A percentile compares a stretch with the other conserved stretches of the same genome.
phyloP scores from a whole-genome alignment of 1,140 invertebrate genomes.

The Aphidius ervi region DNA sequence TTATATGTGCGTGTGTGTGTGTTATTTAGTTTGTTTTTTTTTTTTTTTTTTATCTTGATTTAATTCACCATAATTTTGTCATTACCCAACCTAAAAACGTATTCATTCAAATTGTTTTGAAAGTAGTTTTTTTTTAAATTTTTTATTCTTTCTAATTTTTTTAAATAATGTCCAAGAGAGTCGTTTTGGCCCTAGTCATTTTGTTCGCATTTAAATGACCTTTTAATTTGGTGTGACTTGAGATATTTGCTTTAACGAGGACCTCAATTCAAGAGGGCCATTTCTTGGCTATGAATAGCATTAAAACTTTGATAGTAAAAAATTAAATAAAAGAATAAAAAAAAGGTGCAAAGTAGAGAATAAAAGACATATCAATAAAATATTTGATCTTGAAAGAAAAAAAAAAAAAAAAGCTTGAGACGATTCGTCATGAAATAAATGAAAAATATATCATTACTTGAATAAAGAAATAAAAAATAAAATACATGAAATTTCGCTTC shows the following conservation, averaged over 20 bases:
- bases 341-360: too few relatives aligned
- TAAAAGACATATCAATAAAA: too few relatives aligned
- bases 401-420: too few relatives aligned
- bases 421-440: too few relatives aligned
- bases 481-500: not conserved
- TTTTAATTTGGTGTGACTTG: constrained; percentile 44
- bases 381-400: too few relatives aligned
- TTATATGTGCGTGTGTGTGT: too few relatives aligned
- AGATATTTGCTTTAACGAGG: constrained; percentile 42
- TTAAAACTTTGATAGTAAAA: constrained; percentile 27
- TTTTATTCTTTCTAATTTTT: too few relatives aligned
- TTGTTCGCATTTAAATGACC: constrained; percentile 36
- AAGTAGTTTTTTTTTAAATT: constrained; percentile 28
- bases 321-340: not conserved
- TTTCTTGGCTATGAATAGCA: constrained; percentile 41
- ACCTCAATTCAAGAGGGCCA: constrained; percentile 20
- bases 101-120: constrained; percentile 35
- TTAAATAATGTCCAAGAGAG: constrained; percentile 10
- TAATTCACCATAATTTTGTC: constrained; percentile 41
- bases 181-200: constrained; percentile 28
- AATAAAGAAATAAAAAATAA: too few relatives aligned
- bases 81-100: constrained; percentile 32
- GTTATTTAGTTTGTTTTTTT: not conserved
- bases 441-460: too few relatives aligned
- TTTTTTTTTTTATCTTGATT: constrained; percentile 20